Conservation (phyloP, 2,888 invertebrate species). For the Helleia helle region DNA sequence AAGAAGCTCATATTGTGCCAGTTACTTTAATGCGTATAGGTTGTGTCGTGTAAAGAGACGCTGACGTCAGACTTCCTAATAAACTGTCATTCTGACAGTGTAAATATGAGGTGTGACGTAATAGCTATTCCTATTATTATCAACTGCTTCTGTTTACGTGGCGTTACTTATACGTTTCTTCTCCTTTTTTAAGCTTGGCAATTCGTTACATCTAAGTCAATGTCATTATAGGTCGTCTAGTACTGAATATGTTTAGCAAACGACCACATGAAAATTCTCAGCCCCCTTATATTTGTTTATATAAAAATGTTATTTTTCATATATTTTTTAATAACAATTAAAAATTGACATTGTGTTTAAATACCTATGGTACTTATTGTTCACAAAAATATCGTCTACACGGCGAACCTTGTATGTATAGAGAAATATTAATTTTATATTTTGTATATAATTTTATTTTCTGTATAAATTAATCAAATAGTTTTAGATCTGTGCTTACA, state of each 20-base stretch:
- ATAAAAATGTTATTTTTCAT: slow-evolving; percentile 11
- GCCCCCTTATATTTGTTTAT: slow-evolving; percentile 6
- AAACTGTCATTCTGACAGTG: too few relatives aligned
- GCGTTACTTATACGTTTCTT: not conserved
- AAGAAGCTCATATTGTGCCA: not conserved
- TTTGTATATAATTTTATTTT: slow-evolving; percentile 65
- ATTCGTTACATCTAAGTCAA: not conserved
- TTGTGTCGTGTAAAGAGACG: too few relatives aligned
- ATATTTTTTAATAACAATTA: slow-evolving; percentile 19
- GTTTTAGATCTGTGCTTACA: slow-evolving; percentile 53
- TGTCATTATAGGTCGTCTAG: not conserved
- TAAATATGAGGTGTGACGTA: too few relatives aligned
- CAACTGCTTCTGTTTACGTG: too few relatives aligned
- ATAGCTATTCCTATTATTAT: too few relatives aligned
- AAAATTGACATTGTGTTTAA: slow-evolving; percentile 23
- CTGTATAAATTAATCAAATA: slow-evolving; percentile 65
- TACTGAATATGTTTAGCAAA: slow-evolving; percentile 1
- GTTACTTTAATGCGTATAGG: not conserved
- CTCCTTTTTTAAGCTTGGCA: slow-evolving; percentile 12
- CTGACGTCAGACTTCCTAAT: too few relatives aligned
- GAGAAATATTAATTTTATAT: slow-evolving; percentile 65
- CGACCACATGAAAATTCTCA: not conserved
- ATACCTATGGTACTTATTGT: slow-evolving; percentile 55
- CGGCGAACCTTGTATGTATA: slow-evolving; percentile 48
- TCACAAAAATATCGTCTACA: slow-evolving; percentile 39